phyloP scores from a whole-genome alignment of 2,797 vertebrate species.

The Schizothorax lantsangensis region DNA sequence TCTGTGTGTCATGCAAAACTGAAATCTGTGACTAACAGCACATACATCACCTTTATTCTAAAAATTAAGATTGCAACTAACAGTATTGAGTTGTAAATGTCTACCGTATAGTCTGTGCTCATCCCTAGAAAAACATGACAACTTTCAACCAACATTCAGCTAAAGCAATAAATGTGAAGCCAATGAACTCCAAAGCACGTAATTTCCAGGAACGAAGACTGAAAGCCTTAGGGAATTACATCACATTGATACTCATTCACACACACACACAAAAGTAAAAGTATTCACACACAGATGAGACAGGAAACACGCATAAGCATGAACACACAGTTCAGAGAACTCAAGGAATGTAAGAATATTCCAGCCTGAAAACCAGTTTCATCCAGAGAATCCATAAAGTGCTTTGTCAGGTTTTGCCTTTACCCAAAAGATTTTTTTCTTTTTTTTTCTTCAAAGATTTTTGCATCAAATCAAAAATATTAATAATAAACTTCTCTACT shows the following conservation, averaged over 20 bases:
- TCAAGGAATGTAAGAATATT: constrained; percentile 6
- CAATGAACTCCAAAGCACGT: constrained; percentile 10
- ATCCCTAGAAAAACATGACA: background rate
- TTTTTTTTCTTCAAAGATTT: background rate
- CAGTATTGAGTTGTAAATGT: background rate
- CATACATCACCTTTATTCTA: background rate
- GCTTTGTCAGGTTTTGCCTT: background rate
- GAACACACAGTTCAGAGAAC: background rate
- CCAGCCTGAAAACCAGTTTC: background rate
- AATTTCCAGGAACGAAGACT: constrained; percentile 37
- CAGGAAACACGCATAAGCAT: background rate
- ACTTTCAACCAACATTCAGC: constrained; percentile 2
- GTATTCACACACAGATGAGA: background rate
- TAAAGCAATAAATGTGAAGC: background rate
- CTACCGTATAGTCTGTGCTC: background rate
- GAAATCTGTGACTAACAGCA: background rate
- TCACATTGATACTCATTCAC: background rate
- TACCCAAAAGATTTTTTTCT: background rate
- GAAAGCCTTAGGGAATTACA: constrained; percentile 12
- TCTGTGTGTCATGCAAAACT: background rate
- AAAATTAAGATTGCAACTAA: too few species aligned
- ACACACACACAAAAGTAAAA: background rate
- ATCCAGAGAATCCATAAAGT: background rate
- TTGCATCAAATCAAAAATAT: background rate
- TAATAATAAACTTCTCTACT: background rate